These are phyloP conservation scores for Marasmarcha lunaedactyla DNA, from an alignment of 2,888 invertebrate species.

Conservation along the genomic window DNA sequence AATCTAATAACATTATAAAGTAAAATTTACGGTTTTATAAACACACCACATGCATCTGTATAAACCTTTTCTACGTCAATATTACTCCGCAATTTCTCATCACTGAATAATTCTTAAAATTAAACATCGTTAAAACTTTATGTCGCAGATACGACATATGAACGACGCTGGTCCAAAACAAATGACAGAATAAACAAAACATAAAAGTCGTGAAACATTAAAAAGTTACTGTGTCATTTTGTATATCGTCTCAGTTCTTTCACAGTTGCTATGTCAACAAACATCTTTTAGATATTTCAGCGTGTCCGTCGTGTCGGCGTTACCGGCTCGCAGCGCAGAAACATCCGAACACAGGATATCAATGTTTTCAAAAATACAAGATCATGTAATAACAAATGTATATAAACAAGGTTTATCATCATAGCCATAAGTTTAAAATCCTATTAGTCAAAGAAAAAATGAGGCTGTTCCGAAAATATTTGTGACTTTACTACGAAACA, in stretches of 20 bases:
- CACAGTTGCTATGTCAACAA: constrained; percentile 36
- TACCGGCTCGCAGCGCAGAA: constrained; percentile 48
- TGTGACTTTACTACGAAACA: constrained; percentile 53
- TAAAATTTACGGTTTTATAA: too few relatives aligned
- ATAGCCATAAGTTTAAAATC: constrained; percentile 8
- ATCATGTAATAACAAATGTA: constrained; percentile 8
- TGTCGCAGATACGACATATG: background rate
- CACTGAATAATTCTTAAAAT: too few relatives aligned
- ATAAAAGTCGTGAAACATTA: constrained; percentile 1
- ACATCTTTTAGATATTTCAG: constrained; percentile 54
- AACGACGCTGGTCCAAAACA: background rate
- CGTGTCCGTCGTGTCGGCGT: constrained; percentile 36
- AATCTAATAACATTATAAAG: too few relatives aligned
- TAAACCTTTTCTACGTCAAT: too few relatives aligned
- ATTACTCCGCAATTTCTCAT: too few relatives aligned
- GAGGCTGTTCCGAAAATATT: constrained; percentile 23
- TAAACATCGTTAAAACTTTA: background rate
- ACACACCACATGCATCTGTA: too few relatives aligned
- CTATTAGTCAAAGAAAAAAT: constrained; percentile 12
- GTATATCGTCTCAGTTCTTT: background rate
- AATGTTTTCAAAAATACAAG: constrained; percentile 64
- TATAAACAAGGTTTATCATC: constrained; percentile 5
- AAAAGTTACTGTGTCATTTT: constrained; percentile 1
- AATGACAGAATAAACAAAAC: constrained; percentile 1
- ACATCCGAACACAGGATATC: constrained; percentile 60